Evolutionary conservation across 2,113 vertebrate genomes (phyloP).

Genomic region (cattle (Bos taurus)): ARS-UCD2.0 NC_037330.1:7774501-7775000

Average conservation of each 20-base stretch:
- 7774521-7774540: background rate
- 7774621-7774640: background rate
- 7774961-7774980: background rate
- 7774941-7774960: background rate
- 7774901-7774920: background rate
- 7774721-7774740: background rate
- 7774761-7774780: background rate
- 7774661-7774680: background rate
- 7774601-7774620: background rate
- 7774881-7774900: background rate
- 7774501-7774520: background rate
- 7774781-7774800: background rate
- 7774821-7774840: background rate
- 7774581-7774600: background rate
- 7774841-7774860: background rate
- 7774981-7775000: background rate
- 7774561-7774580: background rate
- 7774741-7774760: background rate
- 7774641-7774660: background rate
- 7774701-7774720: background rate
- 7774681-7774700: background rate
- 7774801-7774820: background rate
- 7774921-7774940: background rate
- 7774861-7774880: too few relatives aligned
- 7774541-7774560: background rate